Base-by-base conservation (phyloP, 2,113 vertebrate genomes). In the Coregonus clupeaformis region DNA sequence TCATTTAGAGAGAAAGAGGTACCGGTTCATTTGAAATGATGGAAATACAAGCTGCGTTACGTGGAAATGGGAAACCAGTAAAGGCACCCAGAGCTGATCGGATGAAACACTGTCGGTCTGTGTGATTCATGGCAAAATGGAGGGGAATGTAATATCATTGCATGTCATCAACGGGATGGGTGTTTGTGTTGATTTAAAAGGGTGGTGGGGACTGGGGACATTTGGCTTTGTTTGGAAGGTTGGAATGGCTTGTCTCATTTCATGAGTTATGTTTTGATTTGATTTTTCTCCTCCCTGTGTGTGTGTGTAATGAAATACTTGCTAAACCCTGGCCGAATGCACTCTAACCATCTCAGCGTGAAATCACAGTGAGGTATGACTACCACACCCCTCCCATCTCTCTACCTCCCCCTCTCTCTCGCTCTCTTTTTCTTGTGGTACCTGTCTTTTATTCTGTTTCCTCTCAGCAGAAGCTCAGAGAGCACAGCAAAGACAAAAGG, bases 291-390 rank as follows among this genome's bases (percentile, higher is more conserved):
- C 68, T 75, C 68, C 75, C 67, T 14, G 63, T 18, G 62, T 59
- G 29, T 77, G 71, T 81, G 42, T 82, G 71, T 80, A 78, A 80
- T 80, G 87, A 76, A 83, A 74, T 76, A 20, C 74, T 81, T 80
- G 36, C 68, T 30, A 87, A 86, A 82, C 78, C 84, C 87, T 82
- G 91, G 84, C 85, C 78, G 89, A 92, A 91, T 91, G 87, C 86
- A 86, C 87, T 90, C 82, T 87, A 87, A 88, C 91, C 86, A 11
- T 88, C 82, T 83, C 94, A 96, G 95, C 94, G 95, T 16, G 95
- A 96, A 92, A 96, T 95, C 89, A 96, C 92, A 11, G 94, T 96
- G 91, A 96, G 95, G 95, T 96, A 96, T 0, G 92, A 82, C 57
- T 78, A 83, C 24, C 42, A 36, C 14, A 6, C 64, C 36, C 68